Conservation (phyloP, 2,797 vertebrate genomes). For the Acanthiza pusilla region DNA sequence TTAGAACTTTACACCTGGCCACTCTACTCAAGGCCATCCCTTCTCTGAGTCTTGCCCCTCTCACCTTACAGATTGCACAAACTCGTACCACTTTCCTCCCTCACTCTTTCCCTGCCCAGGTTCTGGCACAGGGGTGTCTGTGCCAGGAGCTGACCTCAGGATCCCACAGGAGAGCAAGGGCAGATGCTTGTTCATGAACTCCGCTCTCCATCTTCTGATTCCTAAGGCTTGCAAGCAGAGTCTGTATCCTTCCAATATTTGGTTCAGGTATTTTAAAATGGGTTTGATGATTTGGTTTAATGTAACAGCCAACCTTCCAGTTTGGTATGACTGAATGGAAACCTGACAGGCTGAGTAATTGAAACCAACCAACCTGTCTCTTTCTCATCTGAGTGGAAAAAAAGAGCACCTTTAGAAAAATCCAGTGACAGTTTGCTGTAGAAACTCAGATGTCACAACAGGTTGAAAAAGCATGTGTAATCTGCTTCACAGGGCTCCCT, state of each 20-base stretch:
- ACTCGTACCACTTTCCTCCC: not conserved
- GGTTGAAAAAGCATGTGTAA: not conserved
- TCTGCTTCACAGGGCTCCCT: not conserved
- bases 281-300: not conserved
- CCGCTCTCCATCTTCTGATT: not conserved
- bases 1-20: not conserved
- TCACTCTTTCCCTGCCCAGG: not conserved
- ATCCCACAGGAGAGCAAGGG: not conserved
- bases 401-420: not conserved
- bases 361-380: not conserved
- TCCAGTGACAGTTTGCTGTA: not conserved
- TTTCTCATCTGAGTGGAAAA: not conserved
- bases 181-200: accelerated
- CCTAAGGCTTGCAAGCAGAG: not conserved
- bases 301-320: not conserved
- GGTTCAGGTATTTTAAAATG: not conserved
- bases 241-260: not conserved
- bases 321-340: not conserved
- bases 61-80: not conserved
- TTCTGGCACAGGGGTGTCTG: not conserved
- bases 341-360: not conserved
- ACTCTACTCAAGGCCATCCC: not conserved
- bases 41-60: not conserved
- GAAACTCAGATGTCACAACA: not conserved
- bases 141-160: not conserved